These are phyloP conservation scores for Anoplopoma fimbria DNA, from an alignment of 2,113 vertebrate genomes.

Conservation along the genomic window DNA sequence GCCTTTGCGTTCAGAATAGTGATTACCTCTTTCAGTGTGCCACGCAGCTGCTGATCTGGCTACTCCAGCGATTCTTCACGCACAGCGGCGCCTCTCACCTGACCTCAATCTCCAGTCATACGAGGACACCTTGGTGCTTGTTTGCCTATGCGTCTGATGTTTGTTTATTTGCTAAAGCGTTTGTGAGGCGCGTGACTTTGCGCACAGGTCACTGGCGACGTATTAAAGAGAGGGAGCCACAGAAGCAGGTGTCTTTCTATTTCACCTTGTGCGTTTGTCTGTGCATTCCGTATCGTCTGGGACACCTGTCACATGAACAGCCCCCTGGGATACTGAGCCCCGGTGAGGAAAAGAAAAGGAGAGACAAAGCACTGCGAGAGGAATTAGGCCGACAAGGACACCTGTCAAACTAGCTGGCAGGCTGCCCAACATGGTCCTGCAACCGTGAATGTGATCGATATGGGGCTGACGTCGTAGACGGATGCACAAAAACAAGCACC, in stretches of 20 bases:
- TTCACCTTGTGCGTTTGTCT: slow-evolving; percentile 55
- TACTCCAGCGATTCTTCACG: slow-evolving; percentile 28
- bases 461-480: slow-evolving; percentile 43
- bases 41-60: slow-evolving; percentile 43
- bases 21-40: slow-evolving; percentile 68
- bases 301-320: slow-evolving; percentile 66
- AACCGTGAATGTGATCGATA: slow-evolving; percentile 73
- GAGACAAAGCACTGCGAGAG: slow-evolving; percentile 47
- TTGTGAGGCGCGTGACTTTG: slow-evolving; percentile 10
- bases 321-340: slow-evolving; percentile 54
- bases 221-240: slow-evolving; percentile 41
- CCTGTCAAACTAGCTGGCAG: slow-evolving; percentile 75
- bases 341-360: slow-evolving; percentile 45
- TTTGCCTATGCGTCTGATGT: background rate
- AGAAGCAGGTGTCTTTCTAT: slow-evolving; percentile 54
- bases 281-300: slow-evolving; percentile 46
- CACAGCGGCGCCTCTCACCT: slow-evolving; percentile 13
- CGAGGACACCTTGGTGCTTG: slow-evolving; percentile 24
- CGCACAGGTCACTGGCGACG: slow-evolving; percentile 5
- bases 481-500: slow-evolving; percentile 5
- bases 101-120: slow-evolving; percentile 44
- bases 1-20: slow-evolving; percentile 76
- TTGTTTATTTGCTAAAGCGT: slow-evolving; percentile 15
- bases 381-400: slow-evolving; percentile 76
- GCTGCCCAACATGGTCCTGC: slow-evolving; percentile 47